phyloP scores from a whole-genome alignment of 2,888 invertebrate genomes.

The Ecdyonurus torrentis region DNA sequence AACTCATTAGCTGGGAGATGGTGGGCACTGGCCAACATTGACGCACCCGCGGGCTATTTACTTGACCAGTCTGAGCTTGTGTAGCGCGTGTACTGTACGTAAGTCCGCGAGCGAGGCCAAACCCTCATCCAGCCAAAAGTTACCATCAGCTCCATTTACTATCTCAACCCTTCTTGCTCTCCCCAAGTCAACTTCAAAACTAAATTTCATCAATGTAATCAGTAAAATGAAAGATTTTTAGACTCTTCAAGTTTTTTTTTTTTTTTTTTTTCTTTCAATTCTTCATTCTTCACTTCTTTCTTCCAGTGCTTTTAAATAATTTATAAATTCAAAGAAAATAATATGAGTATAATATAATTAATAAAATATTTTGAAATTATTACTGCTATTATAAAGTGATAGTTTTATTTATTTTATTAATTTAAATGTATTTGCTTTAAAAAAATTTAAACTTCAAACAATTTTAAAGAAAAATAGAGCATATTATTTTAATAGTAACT shows the following conservation, averaged over 20 bases:
- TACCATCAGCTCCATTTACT: background rate
- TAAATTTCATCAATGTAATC: background rate
- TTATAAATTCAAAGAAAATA: too few relatives aligned
- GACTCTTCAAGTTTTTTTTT: background rate
- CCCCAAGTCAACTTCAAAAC: background rate
- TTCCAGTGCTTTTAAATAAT: background rate
- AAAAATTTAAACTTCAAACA: too few relatives aligned
- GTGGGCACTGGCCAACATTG: background rate
- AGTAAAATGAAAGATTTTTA: background rate
- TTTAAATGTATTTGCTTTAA: too few relatives aligned
- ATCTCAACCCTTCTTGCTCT: background rate
- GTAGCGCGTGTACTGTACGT: background rate
- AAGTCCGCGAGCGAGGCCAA: background rate
- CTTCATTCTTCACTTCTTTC: background rate
- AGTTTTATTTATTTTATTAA: too few relatives aligned
- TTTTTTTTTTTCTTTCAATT: too few relatives aligned
- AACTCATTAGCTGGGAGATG: constrained; percentile 1
- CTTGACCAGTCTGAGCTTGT: background rate
- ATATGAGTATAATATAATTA: too few relatives aligned
- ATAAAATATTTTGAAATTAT: too few relatives aligned
- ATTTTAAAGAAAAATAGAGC: too few relatives aligned
- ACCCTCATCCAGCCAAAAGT: background rate
- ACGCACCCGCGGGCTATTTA: background rate
- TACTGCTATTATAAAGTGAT: too few relatives aligned
- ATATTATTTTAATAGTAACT: too few relatives aligned